phyloP scores from a whole-genome alignment of 2,888 invertebrate species.

The Cremastinae sp. region DNA sequence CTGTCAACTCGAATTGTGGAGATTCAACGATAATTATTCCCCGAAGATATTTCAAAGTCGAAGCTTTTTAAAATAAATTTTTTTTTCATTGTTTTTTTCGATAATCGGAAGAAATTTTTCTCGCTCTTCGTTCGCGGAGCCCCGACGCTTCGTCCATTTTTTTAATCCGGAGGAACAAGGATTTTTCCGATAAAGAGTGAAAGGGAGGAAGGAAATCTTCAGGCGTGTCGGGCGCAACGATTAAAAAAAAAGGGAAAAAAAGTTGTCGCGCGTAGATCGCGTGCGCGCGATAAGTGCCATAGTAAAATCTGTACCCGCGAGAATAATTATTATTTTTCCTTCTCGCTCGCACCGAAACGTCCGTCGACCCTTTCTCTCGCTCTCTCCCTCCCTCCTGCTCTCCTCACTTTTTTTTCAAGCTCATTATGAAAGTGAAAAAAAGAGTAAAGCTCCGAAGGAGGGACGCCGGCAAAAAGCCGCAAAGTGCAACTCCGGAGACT shows the following conservation, averaged over 20 bases:
- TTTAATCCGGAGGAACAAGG: too few relatives aligned
- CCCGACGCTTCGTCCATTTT: too few relatives aligned
- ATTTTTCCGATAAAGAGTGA: neutral
- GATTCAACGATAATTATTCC: too few relatives aligned
- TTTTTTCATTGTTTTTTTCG: too few relatives aligned
- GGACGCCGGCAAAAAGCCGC: conserved; percentile 14
- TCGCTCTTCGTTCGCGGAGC: too few relatives aligned
- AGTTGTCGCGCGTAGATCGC: conserved; percentile 59
- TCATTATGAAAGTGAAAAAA: conserved; percentile 30
- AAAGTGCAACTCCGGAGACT: conserved; percentile 14
- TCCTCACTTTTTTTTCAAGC: conserved; percentile 23
- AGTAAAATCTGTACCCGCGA: conserved; percentile 62
- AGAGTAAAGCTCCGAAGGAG: conserved; percentile 23
- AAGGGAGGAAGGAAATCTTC: conserved; percentile 21
- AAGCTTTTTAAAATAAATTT: too few relatives aligned
- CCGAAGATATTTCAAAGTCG: too few relatives aligned
- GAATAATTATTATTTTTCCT: conserved; percentile 68
- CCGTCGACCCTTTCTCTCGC: conserved; percentile 35
- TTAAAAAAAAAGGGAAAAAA: conserved; percentile 32
- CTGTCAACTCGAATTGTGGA: neutral
- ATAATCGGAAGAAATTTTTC: too few relatives aligned
- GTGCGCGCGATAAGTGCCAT: conserved; percentile 62
- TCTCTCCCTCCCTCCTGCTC: neutral
- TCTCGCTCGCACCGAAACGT: conserved; percentile 58
- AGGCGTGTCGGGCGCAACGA: conserved; percentile 47